Evolutionary conservation across 2,888 invertebrate genomes (phyloP).

Genomic region (Pteria penguin): DNA sequence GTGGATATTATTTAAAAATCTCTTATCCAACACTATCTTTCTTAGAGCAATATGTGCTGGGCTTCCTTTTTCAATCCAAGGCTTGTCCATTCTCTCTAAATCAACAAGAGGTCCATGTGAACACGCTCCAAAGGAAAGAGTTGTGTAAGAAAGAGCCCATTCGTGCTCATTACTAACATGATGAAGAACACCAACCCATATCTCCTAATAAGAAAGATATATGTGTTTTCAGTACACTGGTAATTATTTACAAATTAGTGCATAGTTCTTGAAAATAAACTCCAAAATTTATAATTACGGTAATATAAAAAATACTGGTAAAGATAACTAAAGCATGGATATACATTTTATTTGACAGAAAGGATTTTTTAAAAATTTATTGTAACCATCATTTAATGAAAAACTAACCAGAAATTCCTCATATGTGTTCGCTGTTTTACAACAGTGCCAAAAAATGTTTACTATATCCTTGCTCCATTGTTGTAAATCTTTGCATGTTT

Average conservation of each 20-base stretch:
- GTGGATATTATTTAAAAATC: constrained; percentile 32
- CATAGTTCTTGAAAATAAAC: too few species aligned
- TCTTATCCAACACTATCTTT: constrained; percentile 38
- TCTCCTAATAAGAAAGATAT: constrained; percentile 4
- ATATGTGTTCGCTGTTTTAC: constrained; percentile 9
- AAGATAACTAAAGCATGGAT: too few species aligned
- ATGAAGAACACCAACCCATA: constrained; percentile 33
- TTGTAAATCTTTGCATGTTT: constrained; percentile 16
- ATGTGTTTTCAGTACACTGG: too few species aligned
- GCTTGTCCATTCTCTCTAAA: not conserved
- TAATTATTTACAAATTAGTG: too few species aligned
- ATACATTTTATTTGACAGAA: too few species aligned
- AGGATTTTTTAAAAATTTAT: too few species aligned
- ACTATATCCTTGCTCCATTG: constrained; percentile 35
- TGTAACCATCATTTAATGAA: too few species aligned
- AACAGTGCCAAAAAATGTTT: constrained; percentile 38
- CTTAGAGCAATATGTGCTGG: constrained; percentile 38
- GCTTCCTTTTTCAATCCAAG: constrained; percentile 31
- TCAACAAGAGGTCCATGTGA: constrained; percentile 41
- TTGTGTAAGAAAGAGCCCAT: constrained; percentile 33
- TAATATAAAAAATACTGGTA: too few species aligned
- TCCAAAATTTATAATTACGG: too few species aligned
- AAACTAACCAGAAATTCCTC: constrained; percentile 29
- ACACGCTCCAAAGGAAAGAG: constrained; percentile 1
- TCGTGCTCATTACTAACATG: constrained; percentile 43